Evolutionary conservation across 2,797 vertebrate genomes (phyloP).

Genomic region (Lepidocolaptes lacrymiger): DNA sequence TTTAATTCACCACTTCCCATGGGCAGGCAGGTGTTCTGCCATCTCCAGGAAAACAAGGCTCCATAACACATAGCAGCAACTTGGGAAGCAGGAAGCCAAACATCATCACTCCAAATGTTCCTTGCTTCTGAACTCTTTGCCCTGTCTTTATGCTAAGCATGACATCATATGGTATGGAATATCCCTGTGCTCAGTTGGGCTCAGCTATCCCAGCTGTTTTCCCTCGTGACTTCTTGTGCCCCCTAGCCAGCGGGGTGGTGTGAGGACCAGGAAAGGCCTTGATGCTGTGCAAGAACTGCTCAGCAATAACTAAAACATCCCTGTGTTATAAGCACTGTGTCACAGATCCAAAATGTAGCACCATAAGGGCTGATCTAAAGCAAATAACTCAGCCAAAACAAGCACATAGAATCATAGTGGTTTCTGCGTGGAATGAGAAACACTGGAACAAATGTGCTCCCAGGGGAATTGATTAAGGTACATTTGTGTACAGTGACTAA

Average conservation of each 20-base stretch:
- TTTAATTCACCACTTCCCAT: neutral
- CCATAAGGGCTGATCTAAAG: rapidly evolving
- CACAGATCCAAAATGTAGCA: neutral
- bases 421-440: neutral
- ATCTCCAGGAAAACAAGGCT: neutral
- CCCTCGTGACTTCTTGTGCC: neutral
- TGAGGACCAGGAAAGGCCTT: neutral
- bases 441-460: neutral
- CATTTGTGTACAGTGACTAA: rapidly evolving
- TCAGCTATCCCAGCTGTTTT: neutral
- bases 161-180: rapidly evolving
- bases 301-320: rapidly evolving
- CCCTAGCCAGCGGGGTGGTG: no score
- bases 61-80: rapidly evolving
- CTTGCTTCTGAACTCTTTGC: rapidly evolving
- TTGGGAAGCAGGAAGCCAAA: neutral
- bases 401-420: neutral
- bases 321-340: rapidly evolving
- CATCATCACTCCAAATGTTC: rapidly evolving
- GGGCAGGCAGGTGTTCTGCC: neutral
- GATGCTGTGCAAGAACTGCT: rapidly evolving
- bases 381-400: neutral
- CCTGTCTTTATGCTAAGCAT: rapidly evolving
- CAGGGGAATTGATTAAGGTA: neutral
- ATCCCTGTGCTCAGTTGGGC: neutral